Conservation (phyloP, 2,113 vertebrate species). For the Cephalopholis sonnerati region DNA sequence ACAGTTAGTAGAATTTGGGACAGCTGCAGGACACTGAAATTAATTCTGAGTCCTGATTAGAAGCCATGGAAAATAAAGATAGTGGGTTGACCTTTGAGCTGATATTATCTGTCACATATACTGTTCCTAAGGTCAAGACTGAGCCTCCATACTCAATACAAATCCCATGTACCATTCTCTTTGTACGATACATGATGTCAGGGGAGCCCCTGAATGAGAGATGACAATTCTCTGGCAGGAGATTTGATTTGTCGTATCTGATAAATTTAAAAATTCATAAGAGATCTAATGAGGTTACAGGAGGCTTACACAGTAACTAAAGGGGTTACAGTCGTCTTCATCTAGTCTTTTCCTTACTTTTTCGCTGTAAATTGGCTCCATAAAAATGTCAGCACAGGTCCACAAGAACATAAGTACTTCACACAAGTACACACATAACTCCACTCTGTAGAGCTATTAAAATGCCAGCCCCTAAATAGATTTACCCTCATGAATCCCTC, state of each 20-base stretch:
- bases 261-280: neutral
- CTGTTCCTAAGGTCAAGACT: too few relatives aligned
- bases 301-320: neutral
- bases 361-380: neutral
- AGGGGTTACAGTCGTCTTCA: neutral
- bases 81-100: too few relatives aligned
- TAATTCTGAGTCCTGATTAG: too few relatives aligned
- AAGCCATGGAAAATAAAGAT: too few relatives aligned
- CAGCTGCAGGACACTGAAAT: too few relatives aligned
- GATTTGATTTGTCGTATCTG: neutral
- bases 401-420: slow-evolving; percentile 2
- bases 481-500: neutral
- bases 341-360: neutral
- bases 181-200: neutral
- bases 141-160: too few relatives aligned
- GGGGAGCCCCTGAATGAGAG: neutral
- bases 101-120: too few relatives aligned
- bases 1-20: too few relatives aligned
- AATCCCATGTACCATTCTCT: too few relatives aligned
- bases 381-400: slow-evolving; percentile 30
- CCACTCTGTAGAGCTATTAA: neutral
- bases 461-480: neutral
- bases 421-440: neutral
- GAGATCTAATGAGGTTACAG: neutral
- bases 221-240: neutral